Percentiles rank a stretch among this genome's conserved stretches.
These are phyloP conservation scores for Chromis chromis DNA, from an alignment of 2,797 vertebrate species.

Conservation along the genomic window DNA sequence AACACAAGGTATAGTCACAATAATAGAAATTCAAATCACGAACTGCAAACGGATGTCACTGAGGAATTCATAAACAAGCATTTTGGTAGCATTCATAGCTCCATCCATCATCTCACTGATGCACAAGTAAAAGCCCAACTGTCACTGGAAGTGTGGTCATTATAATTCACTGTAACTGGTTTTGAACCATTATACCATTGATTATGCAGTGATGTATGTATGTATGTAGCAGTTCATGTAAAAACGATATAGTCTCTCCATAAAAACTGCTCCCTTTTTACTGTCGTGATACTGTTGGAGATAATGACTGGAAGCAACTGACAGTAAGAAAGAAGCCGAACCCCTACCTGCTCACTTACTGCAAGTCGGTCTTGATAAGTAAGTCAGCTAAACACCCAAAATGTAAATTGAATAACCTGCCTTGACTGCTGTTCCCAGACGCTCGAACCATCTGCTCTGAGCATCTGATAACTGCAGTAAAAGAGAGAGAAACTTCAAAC, in stretches of 20 bases:
- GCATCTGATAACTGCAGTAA: slow-evolving; percentile 56
- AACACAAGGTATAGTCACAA: not conserved
- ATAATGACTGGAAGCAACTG: slow-evolving; percentile 24
- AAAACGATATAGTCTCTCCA: not conserved
- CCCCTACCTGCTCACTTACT: slow-evolving; percentile 36
- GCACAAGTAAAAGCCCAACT: not conserved
- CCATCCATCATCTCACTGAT: not conserved
- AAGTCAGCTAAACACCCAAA: slow-evolving; percentile 64
- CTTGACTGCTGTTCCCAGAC: slow-evolving; percentile 69
- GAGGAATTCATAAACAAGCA: slow-evolving; percentile 8
- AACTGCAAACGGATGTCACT: not conserved
- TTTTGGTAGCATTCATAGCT: slow-evolving; percentile 1
- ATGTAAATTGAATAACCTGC: slow-evolving; percentile 71
- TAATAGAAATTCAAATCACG: slow-evolving; percentile 6
- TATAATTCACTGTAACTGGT: slow-evolving; percentile 8
- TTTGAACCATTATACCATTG: not conserved
- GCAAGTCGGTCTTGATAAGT: slow-evolving; percentile 54
- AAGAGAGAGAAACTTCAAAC: slow-evolving; percentile 62
- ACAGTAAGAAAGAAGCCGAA: slow-evolving; percentile 24
- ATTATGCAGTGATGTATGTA: not conserved
- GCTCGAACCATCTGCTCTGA: slow-evolving; percentile 71
- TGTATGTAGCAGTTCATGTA: not conserved
- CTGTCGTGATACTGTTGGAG: slow-evolving; percentile 9
- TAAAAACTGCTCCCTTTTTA: not conserved
- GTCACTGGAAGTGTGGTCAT: not conserved